Conservation (phyloP, 1,140 invertebrate species). For the Orussus abietinus region DNA sequence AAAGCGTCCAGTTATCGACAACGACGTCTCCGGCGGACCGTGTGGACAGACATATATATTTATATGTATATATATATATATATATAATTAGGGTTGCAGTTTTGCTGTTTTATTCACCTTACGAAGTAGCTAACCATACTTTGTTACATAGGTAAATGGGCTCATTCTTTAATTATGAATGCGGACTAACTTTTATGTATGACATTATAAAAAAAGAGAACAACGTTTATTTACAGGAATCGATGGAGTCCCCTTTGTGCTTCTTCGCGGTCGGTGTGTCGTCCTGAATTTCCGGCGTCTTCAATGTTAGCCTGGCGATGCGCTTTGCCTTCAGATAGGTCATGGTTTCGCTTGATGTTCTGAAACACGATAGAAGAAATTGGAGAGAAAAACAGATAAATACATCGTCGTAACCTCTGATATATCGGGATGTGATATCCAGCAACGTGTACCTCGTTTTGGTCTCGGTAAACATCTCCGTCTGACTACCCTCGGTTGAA, state of each 20-base stretch:
- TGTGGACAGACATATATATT: too few relatives aligned
- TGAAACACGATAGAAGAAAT: conserved; percentile 20
- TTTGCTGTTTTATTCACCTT: conserved; percentile 34
- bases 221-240: conserved; percentile 54
- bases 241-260: conserved; percentile 42
- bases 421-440: too few relatives aligned
- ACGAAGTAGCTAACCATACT: conserved; percentile 34
- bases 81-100: too few relatives aligned
- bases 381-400: too few relatives aligned
- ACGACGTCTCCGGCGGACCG: too few relatives aligned
- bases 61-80: too few relatives aligned
- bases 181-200: conserved; percentile 31
- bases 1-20: too few relatives aligned
- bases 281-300: conserved; percentile 36
- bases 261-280: conserved; percentile 38
- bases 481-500: conserved; percentile 24
- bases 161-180: conserved; percentile 23
- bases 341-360: conserved; percentile 37
- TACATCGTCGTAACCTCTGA: neutral
- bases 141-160: conserved; percentile 39
- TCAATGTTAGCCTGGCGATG: conserved; percentile 42
- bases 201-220: conserved; percentile 34
- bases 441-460: conserved; percentile 11
- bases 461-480: conserved; percentile 27
- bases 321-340: conserved; percentile 44